phyloP scores from a whole-genome alignment of 2,888 invertebrate genomes.

The Byasa hedistus region DNA sequence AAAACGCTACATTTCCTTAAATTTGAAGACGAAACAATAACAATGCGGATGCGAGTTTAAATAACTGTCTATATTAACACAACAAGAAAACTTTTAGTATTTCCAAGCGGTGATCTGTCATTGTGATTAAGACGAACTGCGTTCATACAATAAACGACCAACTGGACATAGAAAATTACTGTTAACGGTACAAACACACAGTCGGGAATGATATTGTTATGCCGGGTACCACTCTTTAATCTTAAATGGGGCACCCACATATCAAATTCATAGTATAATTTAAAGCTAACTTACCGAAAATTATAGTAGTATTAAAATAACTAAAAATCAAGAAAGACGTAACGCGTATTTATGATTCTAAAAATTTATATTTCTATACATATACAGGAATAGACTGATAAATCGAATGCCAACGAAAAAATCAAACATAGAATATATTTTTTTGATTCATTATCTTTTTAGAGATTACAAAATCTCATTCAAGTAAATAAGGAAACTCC shows the following conservation, averaged over 20 bases:
- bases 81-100: background rate
- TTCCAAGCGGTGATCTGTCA: constrained; percentile 4
- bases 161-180: constrained; percentile 16
- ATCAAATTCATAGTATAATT: background rate
- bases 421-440: no score
- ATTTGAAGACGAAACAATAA: background rate
- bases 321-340: no score
- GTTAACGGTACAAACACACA: constrained; percentile 5
- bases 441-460: no score
- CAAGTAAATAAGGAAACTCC: background rate
- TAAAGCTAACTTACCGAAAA: background rate
- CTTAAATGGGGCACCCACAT: background rate
- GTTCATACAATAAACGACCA: constrained; percentile 1
- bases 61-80: background rate
- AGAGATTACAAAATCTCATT: background rate
- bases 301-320: background rate
- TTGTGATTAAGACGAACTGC: constrained; percentile 12
- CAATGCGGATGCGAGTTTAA: background rate
- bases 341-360: no score
- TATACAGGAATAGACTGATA: no score
- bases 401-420: no score
- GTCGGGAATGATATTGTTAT: background rate
- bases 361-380: no score
- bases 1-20: background rate
- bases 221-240: background rate